A percentile compares a stretch with the other conserved stretches of the same genome.
These are phyloP conservation scores for Semicossyphus pulcher DNA, from an alignment of 2,113 vertebrate species.

Conservation along the genomic window DNA sequence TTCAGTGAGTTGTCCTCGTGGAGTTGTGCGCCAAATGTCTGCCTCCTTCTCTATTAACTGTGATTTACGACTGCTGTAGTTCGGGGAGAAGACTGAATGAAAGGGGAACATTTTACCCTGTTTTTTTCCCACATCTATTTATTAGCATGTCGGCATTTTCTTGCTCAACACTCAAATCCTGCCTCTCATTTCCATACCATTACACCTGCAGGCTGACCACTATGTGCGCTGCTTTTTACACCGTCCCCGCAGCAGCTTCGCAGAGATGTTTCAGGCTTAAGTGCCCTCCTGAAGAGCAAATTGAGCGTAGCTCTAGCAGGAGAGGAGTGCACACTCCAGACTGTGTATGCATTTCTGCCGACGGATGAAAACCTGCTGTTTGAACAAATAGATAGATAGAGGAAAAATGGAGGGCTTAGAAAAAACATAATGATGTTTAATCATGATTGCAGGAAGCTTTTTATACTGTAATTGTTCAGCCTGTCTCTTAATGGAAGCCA, in stretches of 20 bases:
- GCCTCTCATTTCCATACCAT: slow-evolving; percentile 49
- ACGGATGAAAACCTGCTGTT: neutral
- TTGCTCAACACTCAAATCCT: slow-evolving; percentile 9
- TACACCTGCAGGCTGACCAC: slow-evolving; percentile 19
- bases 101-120: slow-evolving; percentile 7
- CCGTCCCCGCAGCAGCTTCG: slow-evolving; percentile 8
- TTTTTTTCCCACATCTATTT: slow-evolving; percentile 27
- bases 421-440: neutral
- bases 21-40: slow-evolving; percentile 56
- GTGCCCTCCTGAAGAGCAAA: slow-evolving; percentile 41
- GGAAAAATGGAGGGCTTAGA: neutral
- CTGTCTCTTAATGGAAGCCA: neutral
- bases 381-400: neutral
- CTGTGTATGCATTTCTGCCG: neutral
- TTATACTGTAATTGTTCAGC: neutral
- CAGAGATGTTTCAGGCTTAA: slow-evolving; percentile 23
- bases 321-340: slow-evolving; percentile 11
- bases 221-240: slow-evolving; percentile 27
- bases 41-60: slow-evolving; percentile 54
- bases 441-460: neutral
- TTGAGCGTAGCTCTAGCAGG: slow-evolving; percentile 16
- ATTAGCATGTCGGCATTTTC: slow-evolving; percentile 20
- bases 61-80: slow-evolving; percentile 57
- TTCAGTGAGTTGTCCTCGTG: slow-evolving; percentile 62
- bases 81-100: slow-evolving; percentile 34